Base-by-base conservation (phyloP, 1,140 invertebrate genomes). In the Nylanderia fulva region DNA sequence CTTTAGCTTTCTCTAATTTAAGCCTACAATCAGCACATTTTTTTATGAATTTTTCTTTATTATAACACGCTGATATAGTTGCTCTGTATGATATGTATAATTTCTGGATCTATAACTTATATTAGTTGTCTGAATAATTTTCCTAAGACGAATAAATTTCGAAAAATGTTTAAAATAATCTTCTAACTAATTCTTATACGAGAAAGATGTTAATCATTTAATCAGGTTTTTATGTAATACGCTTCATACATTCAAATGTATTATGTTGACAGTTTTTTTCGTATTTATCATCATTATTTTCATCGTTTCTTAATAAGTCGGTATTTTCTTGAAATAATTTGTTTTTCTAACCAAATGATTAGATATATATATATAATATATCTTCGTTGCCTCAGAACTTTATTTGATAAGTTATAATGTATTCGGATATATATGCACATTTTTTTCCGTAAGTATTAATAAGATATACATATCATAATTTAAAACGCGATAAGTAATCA, bases 11-110 rank as follows among this genome's bases (percentile, higher is more conserved):
- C 1, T 56, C n/a, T 1, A 18, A 29, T 56, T 64, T 76, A 18
- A 5, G 0, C 3, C 5, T 15, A 48, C 15, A 48, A 48, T 18
- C 45, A 18, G 15, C 15, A 7, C 13, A 27, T 27, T 0, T 66
- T 9, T 58, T 88, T 54, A 6, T 54, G 9, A 7, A 2, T 36
- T 86, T 84, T 45, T 69, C 63, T 18, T 69, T 80, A 18, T 48
- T 80, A 52, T 79, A 72, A 27, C 85, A 89, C 6, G 68, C 74
- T 5, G 87, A 84, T 54, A 75, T 63, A 6, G 27, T 58, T 79
- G 39, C 2, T 48, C 8, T 0, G 9, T 18, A 58, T 29, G n/a
- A n/a, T 33, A 66, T 72, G 68, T 48, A 36, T 13, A 2, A 64
- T 0, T 21, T 72, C 45, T 21, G 52, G 39, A 52, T 58, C 36